These are phyloP conservation scores for Lerema accius DNA, from an alignment of 1,140 invertebrate genomes.

Conservation along the genomic window DNA sequence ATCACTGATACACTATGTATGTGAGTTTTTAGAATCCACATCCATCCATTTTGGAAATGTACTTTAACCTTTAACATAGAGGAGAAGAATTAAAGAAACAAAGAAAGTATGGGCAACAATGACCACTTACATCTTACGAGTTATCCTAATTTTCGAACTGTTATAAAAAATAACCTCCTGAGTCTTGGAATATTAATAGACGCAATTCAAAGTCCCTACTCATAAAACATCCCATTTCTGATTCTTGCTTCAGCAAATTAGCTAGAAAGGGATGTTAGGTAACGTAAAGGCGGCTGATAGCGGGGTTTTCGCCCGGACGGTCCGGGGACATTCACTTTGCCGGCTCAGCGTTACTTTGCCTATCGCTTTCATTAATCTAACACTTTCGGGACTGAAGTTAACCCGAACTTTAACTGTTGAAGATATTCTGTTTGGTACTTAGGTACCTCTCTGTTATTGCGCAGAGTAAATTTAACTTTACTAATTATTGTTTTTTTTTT, in stretches of 20 bases:
- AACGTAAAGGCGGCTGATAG: background rate
- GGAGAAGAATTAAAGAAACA: too few relatives aligned
- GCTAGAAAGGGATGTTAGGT: background rate
- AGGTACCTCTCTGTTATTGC: background rate
- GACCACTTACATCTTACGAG: too few relatives aligned
- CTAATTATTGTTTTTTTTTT: too few relatives aligned
- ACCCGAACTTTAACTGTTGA: background rate
- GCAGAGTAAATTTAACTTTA: background rate
- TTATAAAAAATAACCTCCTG: too few relatives aligned
- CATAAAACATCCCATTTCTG: background rate
- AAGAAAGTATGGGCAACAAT: too few relatives aligned
- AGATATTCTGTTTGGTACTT: background rate
- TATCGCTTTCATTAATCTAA: background rate
- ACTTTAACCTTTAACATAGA: too few relatives aligned
- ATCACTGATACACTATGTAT: too few relatives aligned
- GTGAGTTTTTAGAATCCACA: too few relatives aligned
- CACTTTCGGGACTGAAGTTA: background rate
- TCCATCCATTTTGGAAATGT: too few relatives aligned
- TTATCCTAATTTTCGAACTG: too few relatives aligned
- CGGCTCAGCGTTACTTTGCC: background rate
- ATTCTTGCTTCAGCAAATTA: background rate
- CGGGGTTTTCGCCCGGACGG: background rate
- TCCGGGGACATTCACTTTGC: slow-evolving; percentile 1
- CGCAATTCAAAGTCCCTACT: background rate
- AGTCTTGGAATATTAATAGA: background rate